Base-by-base conservation (phyloP, 2,797 vertebrate genomes). In the Dipus sagitta region DNA sequence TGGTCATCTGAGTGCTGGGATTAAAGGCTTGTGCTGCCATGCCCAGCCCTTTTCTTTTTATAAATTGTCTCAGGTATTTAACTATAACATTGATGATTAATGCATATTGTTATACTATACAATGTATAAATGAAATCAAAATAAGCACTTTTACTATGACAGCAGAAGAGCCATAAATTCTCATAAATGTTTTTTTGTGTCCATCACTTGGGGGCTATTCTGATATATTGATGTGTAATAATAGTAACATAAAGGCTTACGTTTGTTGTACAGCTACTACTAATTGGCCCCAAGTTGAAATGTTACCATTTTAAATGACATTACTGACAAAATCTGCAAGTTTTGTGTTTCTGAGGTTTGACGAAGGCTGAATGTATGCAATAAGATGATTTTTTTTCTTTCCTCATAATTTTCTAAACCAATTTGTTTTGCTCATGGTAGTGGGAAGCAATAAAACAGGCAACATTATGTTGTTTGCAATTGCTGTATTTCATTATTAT, bases 281-380 rank as follows among this genome's bases (percentile, higher is more conserved):
- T 62, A 60, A 21, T 92, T 93, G 75, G 7, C 84, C 54, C 78
- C 81, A 42, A 87, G 74, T 11, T 83, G 77, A 86, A 93, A 90
- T 75, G 32, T 64, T 90, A 71, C 42, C 15, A 87, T 81, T 47
- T 93, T 67, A 87, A 60, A 18, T 64, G 20, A 81, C 54, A 83
- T 77, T 78, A 83, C 52, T 58, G 21, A 86, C 13, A 84, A 93
- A 93, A 90, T 65, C 64, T n/a, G 20, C 47, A 67, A 71, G n/a
- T 20, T 80, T 89, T 71, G 7, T 68, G 15, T 80, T 65, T 87
- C 75, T 71, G 64, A 90, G 64, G 34, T 81, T 87, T 85, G 79
- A 38, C 65, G 92, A 94, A 93, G 38, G 70, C 26, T 68, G 79
- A 91, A 78, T 91, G 93, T 42, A 17, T 10, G 68, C 82, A 92